Evolutionary conservation across 1,140 invertebrate species (phyloP).

Genomic region (Vanessa atalanta): DNA sequence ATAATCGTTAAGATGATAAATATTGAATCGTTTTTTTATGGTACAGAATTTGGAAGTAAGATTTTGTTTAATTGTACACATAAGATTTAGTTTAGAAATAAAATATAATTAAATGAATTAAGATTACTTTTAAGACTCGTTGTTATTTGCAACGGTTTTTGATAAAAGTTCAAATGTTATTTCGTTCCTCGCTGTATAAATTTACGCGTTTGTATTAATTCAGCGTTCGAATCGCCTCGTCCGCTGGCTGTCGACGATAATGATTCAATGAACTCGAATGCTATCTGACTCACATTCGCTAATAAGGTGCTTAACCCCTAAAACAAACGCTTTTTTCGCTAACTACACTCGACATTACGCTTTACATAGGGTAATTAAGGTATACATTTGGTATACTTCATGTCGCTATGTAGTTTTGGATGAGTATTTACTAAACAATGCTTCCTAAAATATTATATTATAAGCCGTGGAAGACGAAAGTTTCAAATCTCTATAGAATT

Average conservation of each 20-base stretch:
- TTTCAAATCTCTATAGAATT: too few species aligned
- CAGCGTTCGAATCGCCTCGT: background rate
- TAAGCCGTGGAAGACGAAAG: too few species aligned
- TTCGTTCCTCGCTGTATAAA: too few species aligned
- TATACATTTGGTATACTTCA: background rate
- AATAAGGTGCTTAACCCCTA: constrained; percentile 22
- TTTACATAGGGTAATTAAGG: background rate
- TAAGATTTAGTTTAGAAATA: too few species aligned
- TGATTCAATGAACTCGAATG: constrained; percentile 12
- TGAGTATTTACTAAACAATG: background rate
- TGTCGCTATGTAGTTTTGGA: background rate
- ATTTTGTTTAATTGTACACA: too few species aligned
- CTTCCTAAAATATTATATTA: background rate
- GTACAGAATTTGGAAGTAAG: too few species aligned
- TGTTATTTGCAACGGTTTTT: background rate
- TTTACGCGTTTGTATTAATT: constrained; percentile 2
- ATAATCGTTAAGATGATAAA: too few species aligned
- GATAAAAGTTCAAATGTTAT: background rate
- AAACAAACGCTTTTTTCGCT: constrained; percentile 1
- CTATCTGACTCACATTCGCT: constrained; percentile 20
- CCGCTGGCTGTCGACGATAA: constrained; percentile 6
- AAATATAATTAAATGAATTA: too few species aligned
- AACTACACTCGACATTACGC: background rate
- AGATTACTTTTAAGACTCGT: too few species aligned
- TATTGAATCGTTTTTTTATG: too few species aligned